Base-by-base conservation (phyloP, 2,888 invertebrate genomes). In the Cenopis cana region DNA sequence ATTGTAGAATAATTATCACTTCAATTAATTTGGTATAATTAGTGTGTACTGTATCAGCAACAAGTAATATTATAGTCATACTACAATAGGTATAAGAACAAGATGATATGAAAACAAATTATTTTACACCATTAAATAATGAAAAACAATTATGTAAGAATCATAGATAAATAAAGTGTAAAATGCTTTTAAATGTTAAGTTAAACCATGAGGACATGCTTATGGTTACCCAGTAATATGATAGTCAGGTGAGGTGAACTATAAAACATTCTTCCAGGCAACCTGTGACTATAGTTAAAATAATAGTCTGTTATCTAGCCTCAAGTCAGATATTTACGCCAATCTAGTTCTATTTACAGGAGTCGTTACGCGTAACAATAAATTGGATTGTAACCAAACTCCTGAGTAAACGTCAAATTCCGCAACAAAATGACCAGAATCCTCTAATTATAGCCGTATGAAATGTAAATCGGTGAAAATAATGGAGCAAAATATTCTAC, bases 401-500 rank as follows among this genome's bases (percentile, higher is more conserved):
- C 86, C 86, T 75, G 81, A 76, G 82, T 84, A 87, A 86, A 87
- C 85, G 83, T 81, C 83, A 82, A 88, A 88, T 86, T 87, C 86
- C 84, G 86, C 84, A 84, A 87, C 87, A 91, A 90, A 89, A 90
- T 88, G 85, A 86, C 81, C 81, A 78, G 86, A 89, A 90, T 87
- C 87, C 88, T 89, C 91, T 92, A 92, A 91, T 87, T 89, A 91
- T 91, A 92, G 91, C 86, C 85, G 84, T 90, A 89, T 85, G 90
- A 91, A 90, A 89, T 89, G 88, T 89, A 92, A 91, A 91, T 90
- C 90, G 89, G 88, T 86, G 89, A 91, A 91, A 89, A 90, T 89
- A 91, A 89, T 88, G 89, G 81, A 88, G 89, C 85, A 88, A 88
- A 89, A 89, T 89, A 74, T 89, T 90, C 86, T 90, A 88, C 85